phyloP scores from a whole-genome alignment of 1,140 invertebrate genomes.

The Helicoverpa armigera region DNA sequence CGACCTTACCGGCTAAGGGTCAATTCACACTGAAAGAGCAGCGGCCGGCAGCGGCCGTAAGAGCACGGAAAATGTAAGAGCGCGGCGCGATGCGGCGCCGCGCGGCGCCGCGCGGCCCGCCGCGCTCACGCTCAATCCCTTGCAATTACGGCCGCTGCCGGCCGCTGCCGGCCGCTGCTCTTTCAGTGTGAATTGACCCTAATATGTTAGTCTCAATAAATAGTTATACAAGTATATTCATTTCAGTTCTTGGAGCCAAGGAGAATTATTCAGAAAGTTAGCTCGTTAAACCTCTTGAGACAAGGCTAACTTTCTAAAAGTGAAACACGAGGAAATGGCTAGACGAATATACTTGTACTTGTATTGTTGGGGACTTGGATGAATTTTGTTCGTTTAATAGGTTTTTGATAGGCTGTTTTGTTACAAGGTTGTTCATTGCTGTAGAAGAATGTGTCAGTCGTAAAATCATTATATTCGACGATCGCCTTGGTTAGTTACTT shows the following conservation, averaged over 20 bases:
- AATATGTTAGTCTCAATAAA: constrained; percentile 57
- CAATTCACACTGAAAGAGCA: too few species aligned
- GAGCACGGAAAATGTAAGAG: too few species aligned
- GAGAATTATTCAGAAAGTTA: constrained; percentile 62
- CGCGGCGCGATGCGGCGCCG: too few species aligned
- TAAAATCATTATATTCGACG: too few species aligned
- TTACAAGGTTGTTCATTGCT: not conserved
- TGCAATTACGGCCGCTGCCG: too few species aligned
- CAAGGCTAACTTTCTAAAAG: constrained; percentile 59
- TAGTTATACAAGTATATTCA: constrained; percentile 56
- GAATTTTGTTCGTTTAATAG: constrained; percentile 29
- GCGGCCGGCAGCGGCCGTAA: too few species aligned
- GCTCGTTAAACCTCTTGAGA: constrained; percentile 61
- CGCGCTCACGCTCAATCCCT: too few species aligned
- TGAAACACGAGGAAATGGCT: constrained; percentile 50
- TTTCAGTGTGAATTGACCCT: too few species aligned
- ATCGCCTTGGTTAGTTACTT: not conserved
- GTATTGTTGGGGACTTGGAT: constrained; percentile 15
- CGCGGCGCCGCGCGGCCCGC: too few species aligned
- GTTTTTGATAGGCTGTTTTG: constrained; percentile 1
- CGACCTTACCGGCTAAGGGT: constrained; percentile 1
- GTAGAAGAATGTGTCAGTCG: too few species aligned
- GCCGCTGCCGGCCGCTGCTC: too few species aligned
- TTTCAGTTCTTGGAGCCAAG: constrained; percentile 39
- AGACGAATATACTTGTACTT: constrained; percentile 21